Evolutionary conservation across 1,140 invertebrate species (phyloP).

Genomic region (Chelonus insularis): DNA sequence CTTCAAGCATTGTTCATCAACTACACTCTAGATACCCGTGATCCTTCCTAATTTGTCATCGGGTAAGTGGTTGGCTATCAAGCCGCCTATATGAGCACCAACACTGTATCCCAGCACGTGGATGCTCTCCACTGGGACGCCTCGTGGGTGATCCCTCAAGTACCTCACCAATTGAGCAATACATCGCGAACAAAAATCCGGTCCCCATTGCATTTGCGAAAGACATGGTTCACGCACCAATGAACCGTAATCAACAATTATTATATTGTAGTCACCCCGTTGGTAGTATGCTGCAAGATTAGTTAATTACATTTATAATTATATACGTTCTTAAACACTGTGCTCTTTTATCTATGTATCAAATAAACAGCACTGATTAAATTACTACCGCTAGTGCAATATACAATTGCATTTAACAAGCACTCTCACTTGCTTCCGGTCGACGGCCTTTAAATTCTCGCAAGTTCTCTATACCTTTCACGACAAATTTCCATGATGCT

Average conservation of each 20-base stretch:
- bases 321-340: neutral
- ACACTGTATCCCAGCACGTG: constrained; percentile 85
- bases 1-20: neutral
- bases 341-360: neutral
- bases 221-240: constrained; percentile 82
- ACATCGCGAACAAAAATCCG: constrained; percentile 76
- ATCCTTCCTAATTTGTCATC: constrained; percentile 75
- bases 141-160: constrained; percentile 73
- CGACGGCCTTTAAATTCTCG: constrained; percentile 10
- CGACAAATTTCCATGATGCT: neutral
- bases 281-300: constrained; percentile 71
- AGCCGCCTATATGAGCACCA: constrained; percentile 81
- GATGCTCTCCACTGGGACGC: constrained; percentile 71
- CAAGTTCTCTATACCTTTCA: constrained; percentile 4
- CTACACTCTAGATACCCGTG: constrained; percentile 63
- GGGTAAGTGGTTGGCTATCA: constrained; percentile 76
- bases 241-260: constrained; percentile 82
- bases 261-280: constrained; percentile 80
- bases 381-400: neutral
- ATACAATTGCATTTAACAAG: neutral
- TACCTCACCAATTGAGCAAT: constrained; percentile 81
- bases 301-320: constrained; percentile 2
- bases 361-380: neutral
- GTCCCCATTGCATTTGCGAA: constrained; percentile 81
- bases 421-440: constrained; percentile 23